Percentiles rank a stretch among this genome's conserved stretches.
Conservation (phyloP, 2,113 vertebrate species). For the Menidia beryllina region DNA sequence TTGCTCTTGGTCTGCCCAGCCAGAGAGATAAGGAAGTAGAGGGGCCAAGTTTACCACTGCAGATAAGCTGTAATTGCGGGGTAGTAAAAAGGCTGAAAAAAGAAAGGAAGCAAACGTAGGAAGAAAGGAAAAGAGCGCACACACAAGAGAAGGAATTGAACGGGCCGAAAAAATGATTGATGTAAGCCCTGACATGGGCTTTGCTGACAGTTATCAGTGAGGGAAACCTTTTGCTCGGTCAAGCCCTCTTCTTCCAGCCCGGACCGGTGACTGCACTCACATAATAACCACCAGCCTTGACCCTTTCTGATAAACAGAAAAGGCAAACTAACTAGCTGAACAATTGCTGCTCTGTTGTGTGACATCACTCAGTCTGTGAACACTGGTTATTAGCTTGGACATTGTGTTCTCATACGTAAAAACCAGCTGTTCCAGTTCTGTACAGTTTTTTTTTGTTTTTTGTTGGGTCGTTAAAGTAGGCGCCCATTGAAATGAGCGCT, state of each 20-base stretch:
- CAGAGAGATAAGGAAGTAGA: conserved; percentile 70
- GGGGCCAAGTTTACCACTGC: conserved; percentile 71
- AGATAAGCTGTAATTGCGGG: conserved; percentile 79
- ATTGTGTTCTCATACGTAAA: conserved; percentile 46
- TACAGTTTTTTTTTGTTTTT: conserved; percentile 27
- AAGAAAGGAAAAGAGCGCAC: conserved; percentile 44
- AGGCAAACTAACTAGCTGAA: conserved; percentile 65
- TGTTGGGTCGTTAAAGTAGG: conserved; percentile 28
- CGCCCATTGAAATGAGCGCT: conserved; percentile 11
- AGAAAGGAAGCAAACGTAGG: conserved; percentile 37
- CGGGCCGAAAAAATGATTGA: conserved; percentile 67
- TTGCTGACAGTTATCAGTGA: conserved; percentile 63
- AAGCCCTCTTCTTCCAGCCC: conserved; percentile 42
- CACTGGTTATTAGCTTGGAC: conserved; percentile 36
- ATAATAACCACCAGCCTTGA: conserved; percentile 72
- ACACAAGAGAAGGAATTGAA: conserved; percentile 65
- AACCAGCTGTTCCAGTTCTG: conserved; percentile 57
- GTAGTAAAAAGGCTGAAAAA: conserved; percentile 70
- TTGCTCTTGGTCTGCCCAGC: conserved; percentile 73
- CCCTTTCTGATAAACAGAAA: conserved; percentile 70
- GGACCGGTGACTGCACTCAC: conserved; percentile 58
- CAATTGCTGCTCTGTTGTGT: conserved; percentile 70
- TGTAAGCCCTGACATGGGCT: conserved; percentile 51
- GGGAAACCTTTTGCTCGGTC: conserved; percentile 59
- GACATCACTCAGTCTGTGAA: conserved; percentile 40